These are phyloP conservation scores for Microctonus brassicae DNA, from an alignment of 2,888 invertebrate species.

Conservation along the genomic window DNA sequence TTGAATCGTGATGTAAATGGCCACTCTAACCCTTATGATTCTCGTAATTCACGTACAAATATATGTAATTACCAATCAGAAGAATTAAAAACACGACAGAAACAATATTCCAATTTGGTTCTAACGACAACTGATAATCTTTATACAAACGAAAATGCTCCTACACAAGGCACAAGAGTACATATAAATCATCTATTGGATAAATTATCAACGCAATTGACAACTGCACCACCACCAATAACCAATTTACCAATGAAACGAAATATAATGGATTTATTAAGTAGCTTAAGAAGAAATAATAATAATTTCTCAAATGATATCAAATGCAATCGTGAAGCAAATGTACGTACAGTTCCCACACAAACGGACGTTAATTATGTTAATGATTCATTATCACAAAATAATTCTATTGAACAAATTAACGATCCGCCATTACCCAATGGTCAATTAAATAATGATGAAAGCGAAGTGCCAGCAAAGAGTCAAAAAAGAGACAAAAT, in stretches of 20 bases:
- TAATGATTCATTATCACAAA: conserved; percentile 28
- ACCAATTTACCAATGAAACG: conserved; percentile 48
- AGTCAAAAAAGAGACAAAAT: conserved; percentile 49
- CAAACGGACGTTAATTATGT: conserved; percentile 48
- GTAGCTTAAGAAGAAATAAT: conserved; percentile 51
- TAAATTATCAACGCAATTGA: conserved; percentile 56
- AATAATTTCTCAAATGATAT: conserved; percentile 48
- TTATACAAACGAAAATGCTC: conserved; percentile 32
- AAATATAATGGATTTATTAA: conserved; percentile 56
- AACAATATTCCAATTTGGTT: not conserved
- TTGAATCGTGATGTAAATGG: not conserved
- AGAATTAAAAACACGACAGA: not conserved
- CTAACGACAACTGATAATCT: conserved; percentile 25
- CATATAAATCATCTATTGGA: conserved; percentile 63
- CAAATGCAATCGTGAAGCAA: conserved; percentile 48
- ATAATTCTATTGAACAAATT: conserved; percentile 22
- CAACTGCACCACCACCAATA: conserved; percentile 48
- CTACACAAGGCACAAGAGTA: conserved; percentile 56
- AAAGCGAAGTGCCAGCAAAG: conserved; percentile 36
- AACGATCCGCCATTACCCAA: conserved; percentile 26
- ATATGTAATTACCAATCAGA: not conserved
- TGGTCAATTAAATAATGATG: conserved; percentile 29
- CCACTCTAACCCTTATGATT: not conserved
- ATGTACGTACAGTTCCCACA: conserved; percentile 46
- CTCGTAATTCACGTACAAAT: not conserved